Percentiles rank a stretch among this genome's conserved stretches.
Conservation (phyloP, 2,113 vertebrate genomes). For the Prunella fulvescens region DNA sequence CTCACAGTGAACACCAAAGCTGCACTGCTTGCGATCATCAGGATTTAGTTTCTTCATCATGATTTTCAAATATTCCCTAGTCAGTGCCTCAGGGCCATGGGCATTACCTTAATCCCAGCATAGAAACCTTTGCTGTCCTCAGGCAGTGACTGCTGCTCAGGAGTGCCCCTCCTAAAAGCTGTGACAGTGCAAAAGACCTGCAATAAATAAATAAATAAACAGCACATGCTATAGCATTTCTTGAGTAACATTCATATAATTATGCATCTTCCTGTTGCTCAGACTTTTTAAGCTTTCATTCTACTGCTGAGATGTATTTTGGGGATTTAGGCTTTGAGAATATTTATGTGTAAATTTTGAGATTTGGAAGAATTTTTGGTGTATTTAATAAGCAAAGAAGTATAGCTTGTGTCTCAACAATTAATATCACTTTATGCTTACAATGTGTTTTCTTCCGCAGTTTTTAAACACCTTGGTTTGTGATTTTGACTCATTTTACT, state of each 20-base stretch:
- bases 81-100: not conserved
- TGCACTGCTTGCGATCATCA: slow-evolving; percentile 24
- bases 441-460: not conserved
- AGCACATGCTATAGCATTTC: not conserved
- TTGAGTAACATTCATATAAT: not conserved
- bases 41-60: not conserved
- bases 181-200: slow-evolving; percentile 80
- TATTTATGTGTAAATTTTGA: not conserved
- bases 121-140: slow-evolving; percentile 82
- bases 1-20: not conserved
- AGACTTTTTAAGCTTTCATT: not conserved
- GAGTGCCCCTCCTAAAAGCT: slow-evolving; percentile 63
- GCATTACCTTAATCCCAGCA: slow-evolving; percentile 79
- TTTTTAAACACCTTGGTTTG: not conserved
- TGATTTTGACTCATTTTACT: not conserved
- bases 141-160: slow-evolving; percentile 64
- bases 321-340: not conserved
- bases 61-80: slow-evolving; percentile 39
- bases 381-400: not conserved
- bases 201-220: slow-evolving; percentile 52
- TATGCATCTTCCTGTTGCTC: not conserved
- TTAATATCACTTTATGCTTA: not conserved
- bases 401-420: not conserved
- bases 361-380: not conserved
- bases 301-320: not conserved